These are phyloP conservation scores for Nomada fucata DNA, from an alignment of 2,888 invertebrate species.

Conservation along the genomic window DNA sequence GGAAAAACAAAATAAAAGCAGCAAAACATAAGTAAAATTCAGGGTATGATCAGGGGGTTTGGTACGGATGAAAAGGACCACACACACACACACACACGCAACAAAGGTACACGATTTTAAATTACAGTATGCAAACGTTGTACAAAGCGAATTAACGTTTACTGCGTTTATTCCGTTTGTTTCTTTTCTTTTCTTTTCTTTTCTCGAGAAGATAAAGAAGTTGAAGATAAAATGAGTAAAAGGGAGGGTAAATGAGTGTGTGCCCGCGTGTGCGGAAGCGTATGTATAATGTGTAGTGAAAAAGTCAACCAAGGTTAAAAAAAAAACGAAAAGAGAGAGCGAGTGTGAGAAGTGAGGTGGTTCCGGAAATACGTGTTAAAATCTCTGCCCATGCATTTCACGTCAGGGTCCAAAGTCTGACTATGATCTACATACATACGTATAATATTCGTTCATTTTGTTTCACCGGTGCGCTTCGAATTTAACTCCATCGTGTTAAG, in stretches of 20 bases:
- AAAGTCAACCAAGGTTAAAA: constrained; percentile 25
- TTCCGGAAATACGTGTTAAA: constrained; percentile 31
- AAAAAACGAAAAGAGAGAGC: constrained; percentile 2
- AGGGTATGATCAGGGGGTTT: constrained; percentile 43
- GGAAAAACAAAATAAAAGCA: background rate
- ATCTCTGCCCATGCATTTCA: constrained; percentile 51
- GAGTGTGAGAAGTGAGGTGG: constrained; percentile 11
- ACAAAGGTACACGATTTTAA: constrained; percentile 53
- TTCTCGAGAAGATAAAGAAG: background rate
- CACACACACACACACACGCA: constrained; percentile 17
- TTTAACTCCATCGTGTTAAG: constrained; percentile 55
- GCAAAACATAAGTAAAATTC: constrained; percentile 27
- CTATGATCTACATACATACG: background rate
- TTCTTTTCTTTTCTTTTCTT: constrained; percentile 7
- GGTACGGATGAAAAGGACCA: constrained; percentile 38
- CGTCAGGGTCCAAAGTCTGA: constrained; percentile 39
- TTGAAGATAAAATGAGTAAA: background rate
- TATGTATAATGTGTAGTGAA: constrained; percentile 33
- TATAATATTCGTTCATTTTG: constrained; percentile 2
- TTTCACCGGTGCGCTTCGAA: constrained; percentile 54
- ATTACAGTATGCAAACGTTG: constrained; percentile 42
- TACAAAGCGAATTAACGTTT: constrained; percentile 37
- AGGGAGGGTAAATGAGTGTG: constrained; percentile 3
- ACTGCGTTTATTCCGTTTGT: constrained; percentile 41
- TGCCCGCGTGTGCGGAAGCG: too few relatives aligned